Conservation (phyloP, 2,888 invertebrate species). For the Mesoligia furuncula region DNA sequence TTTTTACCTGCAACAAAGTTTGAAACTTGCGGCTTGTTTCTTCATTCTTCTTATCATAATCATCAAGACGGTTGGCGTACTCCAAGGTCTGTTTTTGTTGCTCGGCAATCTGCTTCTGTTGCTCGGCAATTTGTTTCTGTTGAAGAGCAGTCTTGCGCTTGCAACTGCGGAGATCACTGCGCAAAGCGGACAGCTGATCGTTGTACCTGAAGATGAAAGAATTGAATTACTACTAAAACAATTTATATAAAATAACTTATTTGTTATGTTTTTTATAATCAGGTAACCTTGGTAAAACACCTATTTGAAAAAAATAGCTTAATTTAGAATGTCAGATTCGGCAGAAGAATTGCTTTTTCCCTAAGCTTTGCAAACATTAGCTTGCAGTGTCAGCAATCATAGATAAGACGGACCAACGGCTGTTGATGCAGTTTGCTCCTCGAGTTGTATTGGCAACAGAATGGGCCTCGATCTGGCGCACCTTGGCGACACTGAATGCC, state of each 20-base stretch:
- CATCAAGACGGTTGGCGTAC: constrained; percentile 96
- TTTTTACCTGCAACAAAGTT: constrained; percentile 93
- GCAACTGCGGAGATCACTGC: constrained; percentile 94
- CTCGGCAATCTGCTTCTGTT: constrained; percentile 93
- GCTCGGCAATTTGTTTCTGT: constrained; percentile 95
- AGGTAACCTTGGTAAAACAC: background rate
- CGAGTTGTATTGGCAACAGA: background rate
- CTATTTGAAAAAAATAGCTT: background rate
- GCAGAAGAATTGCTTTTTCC: background rate
- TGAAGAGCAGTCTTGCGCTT: constrained; percentile 96
- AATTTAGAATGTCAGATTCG: background rate
- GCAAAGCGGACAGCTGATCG: constrained; percentile 94
- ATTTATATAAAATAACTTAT: background rate
- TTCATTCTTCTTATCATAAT: constrained; percentile 97
- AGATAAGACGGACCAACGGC: background rate
- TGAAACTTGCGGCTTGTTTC: constrained; percentile 97
- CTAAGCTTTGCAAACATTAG: background rate
- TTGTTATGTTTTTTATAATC: background rate
- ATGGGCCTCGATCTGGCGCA: background rate
- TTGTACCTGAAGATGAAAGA: constrained; percentile 91
- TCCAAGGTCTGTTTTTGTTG: constrained; percentile 94
- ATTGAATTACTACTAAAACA: constrained; percentile 4
- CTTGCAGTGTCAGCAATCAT: constrained; percentile 5
- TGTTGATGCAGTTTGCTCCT: background rate
- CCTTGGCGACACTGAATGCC: constrained; percentile 1